Evolutionary conservation across 2,888 invertebrate species (phyloP), one percentile per base, ranked within the genome.

Genomic region (Rhabditoides inermis): DNA sequence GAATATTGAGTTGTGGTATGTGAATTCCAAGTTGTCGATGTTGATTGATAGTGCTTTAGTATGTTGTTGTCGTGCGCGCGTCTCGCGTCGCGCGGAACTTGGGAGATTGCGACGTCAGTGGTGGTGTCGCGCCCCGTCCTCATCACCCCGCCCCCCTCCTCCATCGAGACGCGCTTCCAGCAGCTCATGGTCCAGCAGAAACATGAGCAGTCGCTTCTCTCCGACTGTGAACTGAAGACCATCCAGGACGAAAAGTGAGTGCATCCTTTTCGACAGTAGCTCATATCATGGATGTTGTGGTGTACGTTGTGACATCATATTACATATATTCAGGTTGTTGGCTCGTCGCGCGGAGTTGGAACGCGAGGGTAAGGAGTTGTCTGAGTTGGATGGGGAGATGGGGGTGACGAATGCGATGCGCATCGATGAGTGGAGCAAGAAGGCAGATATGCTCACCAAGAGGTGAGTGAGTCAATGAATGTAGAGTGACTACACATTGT

Each of bases 301-400:
- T 22, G n/a, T 22, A n/a, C 28, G 20, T 41, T 23, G 7, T 20
- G 18, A 22, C 23, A 23, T 49, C 36, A 20, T 15, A n/a, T 49
- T 55, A n/a, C n/a, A n/a, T n/a, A n/a, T 49, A 53, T 65, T 56
- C 50, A 72, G 72, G 49, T 55, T 72, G 46, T 40, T 74, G 22
- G 64, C 56, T 26, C 59, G 61, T 35, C 58, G 69, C 27, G 59
- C 56, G 15, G 52, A 65, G 45, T 46, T 73, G 25, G 60, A 69
- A 20, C 56, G 51, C 18, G 68, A 70, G 36, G 73, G 73, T 36
- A 69, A 70, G 48, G 72, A 70, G 56, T 58, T 73, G 26, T 69
- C 70, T 27, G 68, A 70, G 49, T 50, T 73, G 36, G 73, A 74
- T 41, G 73, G 73, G 22, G 64, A 73, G 52, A 62, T 73, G 25